Percentiles rank a stretch among this genome's conserved stretches.
phyloP scores from a whole-genome alignment of 30 jellyfish, hydroid and myxozoan genomes.

The Cassiopea andromeda region DNA sequence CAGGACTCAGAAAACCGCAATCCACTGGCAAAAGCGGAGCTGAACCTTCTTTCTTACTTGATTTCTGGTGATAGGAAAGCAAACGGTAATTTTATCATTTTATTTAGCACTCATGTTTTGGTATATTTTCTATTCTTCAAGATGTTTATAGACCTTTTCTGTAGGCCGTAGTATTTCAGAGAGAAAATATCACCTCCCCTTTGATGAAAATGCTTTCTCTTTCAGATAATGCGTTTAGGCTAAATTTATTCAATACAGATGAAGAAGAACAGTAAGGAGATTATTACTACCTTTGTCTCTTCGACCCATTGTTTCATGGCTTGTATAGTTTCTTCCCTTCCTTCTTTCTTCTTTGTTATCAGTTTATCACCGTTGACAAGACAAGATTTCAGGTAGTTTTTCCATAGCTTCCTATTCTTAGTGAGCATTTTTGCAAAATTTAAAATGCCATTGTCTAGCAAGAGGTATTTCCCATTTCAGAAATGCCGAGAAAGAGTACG shows the following conservation, averaged over 20 bases:
- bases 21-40: conserved; percentile 91
- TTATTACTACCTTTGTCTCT: background rate
- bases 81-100: conserved; percentile 21
- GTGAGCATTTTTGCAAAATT: background rate
- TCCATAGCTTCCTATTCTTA: too few species aligned
- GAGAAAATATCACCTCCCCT: background rate
- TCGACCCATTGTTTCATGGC: too few species aligned
- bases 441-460: background rate
- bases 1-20: conserved; percentile 63
- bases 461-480: conserved; percentile 26
- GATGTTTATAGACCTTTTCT: too few species aligned
- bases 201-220: background rate
- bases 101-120: too few species aligned
- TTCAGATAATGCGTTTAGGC: conserved; percentile 60
- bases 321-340: too few species aligned
- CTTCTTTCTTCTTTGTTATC: too few species aligned
- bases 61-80: conserved; percentile 77
- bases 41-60: conserved; percentile 82
- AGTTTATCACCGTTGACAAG: too few species aligned
- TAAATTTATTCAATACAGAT: conserved; percentile 79
- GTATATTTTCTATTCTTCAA: too few species aligned
- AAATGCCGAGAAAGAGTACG: conserved; percentile 90
- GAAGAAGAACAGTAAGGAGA: conserved; percentile 81
- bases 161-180: background rate
- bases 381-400: too few species aligned